A percentile compares a stretch with the other conserved stretches of the same genome.
Conservation (phyloP, 2,113 vertebrate genomes). For the Lasiurus borealis region DNA sequence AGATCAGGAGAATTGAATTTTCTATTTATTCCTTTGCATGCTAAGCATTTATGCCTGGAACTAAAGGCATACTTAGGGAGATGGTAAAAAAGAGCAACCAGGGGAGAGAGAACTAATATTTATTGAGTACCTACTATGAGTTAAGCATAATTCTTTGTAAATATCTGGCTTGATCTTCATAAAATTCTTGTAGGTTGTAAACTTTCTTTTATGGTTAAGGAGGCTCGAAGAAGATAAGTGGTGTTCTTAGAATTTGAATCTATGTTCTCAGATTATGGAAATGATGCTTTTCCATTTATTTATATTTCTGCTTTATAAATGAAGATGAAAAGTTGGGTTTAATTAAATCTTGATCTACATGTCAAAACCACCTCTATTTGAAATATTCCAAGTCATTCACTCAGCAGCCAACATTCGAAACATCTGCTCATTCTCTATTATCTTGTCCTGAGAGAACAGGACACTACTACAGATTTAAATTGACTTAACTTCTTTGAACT, state of each 20-base stretch:
- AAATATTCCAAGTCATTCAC: slow-evolving; percentile 11
- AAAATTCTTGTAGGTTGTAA: neutral
- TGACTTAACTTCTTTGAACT: neutral
- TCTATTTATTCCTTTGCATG: neutral
- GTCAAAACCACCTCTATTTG: neutral
- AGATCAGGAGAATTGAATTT: slow-evolving; percentile 26
- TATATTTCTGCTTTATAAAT: slow-evolving; percentile 26
- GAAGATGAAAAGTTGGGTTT: slow-evolving; percentile 31
- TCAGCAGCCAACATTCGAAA: neutral
- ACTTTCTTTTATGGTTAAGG: slow-evolving; percentile 19
- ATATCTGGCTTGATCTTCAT: neutral
- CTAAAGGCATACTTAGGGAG: neutral
- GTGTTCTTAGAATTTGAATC: slow-evolving; percentile 21
- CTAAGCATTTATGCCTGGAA: neutral
- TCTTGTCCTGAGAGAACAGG: neutral
- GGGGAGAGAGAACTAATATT: neutral
- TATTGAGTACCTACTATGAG: neutral
- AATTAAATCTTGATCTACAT: slow-evolving; percentile 18
- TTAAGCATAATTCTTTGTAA: neutral
- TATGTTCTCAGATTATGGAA: neutral
- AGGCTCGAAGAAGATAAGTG: neutral
- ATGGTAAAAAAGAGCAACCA: neutral
- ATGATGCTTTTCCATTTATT: neutral
- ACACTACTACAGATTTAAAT: neutral
- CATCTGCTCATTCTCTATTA: neutral